Evolutionary conservation across 2,888 invertebrate genomes (phyloP).

Genomic region (Drosophila acutilabella): DNA sequence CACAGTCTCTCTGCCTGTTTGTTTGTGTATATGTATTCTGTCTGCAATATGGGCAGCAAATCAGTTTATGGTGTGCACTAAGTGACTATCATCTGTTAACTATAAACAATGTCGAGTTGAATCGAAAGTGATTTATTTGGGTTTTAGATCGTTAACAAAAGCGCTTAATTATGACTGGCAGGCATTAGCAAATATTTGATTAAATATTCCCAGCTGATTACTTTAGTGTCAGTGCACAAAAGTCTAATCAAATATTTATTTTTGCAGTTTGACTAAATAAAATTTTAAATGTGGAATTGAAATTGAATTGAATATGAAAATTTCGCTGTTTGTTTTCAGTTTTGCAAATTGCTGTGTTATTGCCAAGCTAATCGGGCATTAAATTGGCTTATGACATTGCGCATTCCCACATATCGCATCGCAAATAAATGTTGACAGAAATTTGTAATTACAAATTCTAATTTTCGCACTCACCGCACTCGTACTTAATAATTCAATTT

Average conservation of each 20-base stretch:
- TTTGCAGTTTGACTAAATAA: constrained; percentile 23
- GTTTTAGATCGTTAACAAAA: constrained; percentile 13
- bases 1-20: too few relatives aligned
- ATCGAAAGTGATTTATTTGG: constrained; percentile 40
- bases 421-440: constrained; percentile 65
- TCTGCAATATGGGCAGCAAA: constrained; percentile 23
- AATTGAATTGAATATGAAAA: constrained; percentile 38
- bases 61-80: constrained; percentile 13
- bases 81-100: constrained; percentile 27
- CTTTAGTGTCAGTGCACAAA: constrained; percentile 12
- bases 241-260: constrained; percentile 29
- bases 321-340: constrained; percentile 3
- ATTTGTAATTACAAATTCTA: constrained; percentile 55
- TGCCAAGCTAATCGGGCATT: constrained; percentile 65
- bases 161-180: constrained; percentile 54
- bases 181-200: constrained; percentile 35
- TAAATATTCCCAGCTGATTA: constrained; percentile 10
- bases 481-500: constrained; percentile 60
- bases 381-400: constrained; percentile 64
- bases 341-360: constrained; percentile 40
- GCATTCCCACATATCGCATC: constrained; percentile 10
- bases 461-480: constrained; percentile 45
- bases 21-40: background rate
- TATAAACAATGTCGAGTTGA: constrained; percentile 30
- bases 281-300: constrained; percentile 28